Percentiles rank a stretch among this genome's conserved stretches.
Conservation (phyloP, 2,888 invertebrate species). For the Oxystoma pomonae region DNA sequence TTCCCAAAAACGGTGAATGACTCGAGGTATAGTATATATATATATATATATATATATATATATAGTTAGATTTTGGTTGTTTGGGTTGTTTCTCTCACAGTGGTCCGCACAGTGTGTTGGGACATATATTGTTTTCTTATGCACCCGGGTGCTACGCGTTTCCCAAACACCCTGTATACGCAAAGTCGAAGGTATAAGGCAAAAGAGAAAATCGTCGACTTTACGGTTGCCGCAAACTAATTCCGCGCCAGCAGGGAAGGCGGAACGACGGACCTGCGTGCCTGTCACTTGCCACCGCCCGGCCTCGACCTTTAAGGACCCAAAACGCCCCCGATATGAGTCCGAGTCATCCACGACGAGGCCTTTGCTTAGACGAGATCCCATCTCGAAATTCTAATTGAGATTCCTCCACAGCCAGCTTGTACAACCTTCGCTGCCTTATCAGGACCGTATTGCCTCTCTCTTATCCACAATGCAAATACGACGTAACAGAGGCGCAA, state of each 20-base stretch:
- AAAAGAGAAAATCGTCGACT: conserved; percentile 36
- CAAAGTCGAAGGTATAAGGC: too few species aligned
- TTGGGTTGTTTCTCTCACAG: too few species aligned
- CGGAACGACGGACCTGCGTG: conserved; percentile 47
- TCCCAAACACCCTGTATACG: too few species aligned
- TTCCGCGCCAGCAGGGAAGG: conserved; percentile 46
- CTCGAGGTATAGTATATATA: too few species aligned
- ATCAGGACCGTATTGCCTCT: not conserved
- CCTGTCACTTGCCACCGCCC: conserved; percentile 50
- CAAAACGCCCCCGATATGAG: conserved; percentile 43
- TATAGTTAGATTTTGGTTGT: too few species aligned
- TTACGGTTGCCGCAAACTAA: conserved; percentile 42
- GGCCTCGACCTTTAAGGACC: conserved; percentile 45
- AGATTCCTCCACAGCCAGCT: conserved; percentile 42
- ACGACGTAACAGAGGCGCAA: too few species aligned
- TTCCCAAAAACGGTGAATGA: too few species aligned
- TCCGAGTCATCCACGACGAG: conserved; percentile 40
- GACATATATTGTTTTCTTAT: too few species aligned
- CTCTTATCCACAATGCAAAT: too few species aligned
- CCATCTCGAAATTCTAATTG: conserved; percentile 47
- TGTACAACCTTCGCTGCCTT: conserved; percentile 7
- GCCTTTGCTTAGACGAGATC: conserved; percentile 44
- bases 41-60: too few species aligned
- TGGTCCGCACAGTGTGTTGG: too few species aligned
- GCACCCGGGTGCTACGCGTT: too few species aligned